Evolutionary conservation across 2,113 vertebrate genomes (phyloP), one percentile per base, ranked within the genome.

Genomic region (Phainopepla nitens): DNA sequence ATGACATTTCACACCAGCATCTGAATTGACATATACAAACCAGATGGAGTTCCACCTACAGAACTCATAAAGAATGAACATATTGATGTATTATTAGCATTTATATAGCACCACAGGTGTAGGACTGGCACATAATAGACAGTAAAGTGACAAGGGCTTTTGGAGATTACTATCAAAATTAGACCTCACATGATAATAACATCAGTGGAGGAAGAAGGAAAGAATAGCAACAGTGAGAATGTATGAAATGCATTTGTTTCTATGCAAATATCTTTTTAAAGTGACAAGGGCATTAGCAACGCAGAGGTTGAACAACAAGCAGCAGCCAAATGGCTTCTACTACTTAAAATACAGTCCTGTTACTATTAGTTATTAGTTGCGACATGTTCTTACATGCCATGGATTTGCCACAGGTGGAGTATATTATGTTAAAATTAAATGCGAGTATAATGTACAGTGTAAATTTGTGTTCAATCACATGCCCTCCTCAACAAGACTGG

Each of bases 21-120:
- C 29, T 93, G 83, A 58, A 82, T 39, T 91, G 80, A 87, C 36
- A 75, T 91, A 75, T 64, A 86, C 77, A 60, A 87, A 88, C 81
- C 96, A 96, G 96, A 95, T 96, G 96, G 96, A 89, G 94, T 83
- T 86, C 95, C 90, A 96, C 95, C 93, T 91, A 92, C 90, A 89
- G 66, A 82, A 61, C 54, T 42, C 61, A 39, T 7, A 82, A 93
- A 92, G 83, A 95, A 94, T 87, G 85, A 94, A 47, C 89, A 85
- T 83, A 84, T 83, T 87, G 86, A 49, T 76, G 62, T 78, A 94
- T 96, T 96, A 93, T 93, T 94, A 92, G 85, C 81, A 76, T 84
- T 93, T 93, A 84, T 94, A 87, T 54, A 92, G 93, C 93, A 94
- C 49, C 65, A 82, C 93, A 93, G 88, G 90, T 95, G 86, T 92